Base-by-base conservation (phyloP, 2,888 invertebrate genomes). In the Chymomyza caudatula region DNA sequence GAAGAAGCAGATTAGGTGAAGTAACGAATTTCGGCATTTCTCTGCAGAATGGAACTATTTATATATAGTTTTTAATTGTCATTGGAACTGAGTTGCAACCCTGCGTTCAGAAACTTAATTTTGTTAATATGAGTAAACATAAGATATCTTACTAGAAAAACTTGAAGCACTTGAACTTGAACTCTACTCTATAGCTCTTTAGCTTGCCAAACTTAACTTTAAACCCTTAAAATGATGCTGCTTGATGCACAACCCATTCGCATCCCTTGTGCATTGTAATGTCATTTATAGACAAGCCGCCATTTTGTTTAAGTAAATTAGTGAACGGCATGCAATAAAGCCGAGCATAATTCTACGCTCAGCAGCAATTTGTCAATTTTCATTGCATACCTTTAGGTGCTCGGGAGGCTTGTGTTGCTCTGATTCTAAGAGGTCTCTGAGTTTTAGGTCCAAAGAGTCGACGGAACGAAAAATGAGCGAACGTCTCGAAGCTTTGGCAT, bases 301-400 rank as follows among this genome's bases (percentile, higher is more conserved):
- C 85, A 74, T 81, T 85, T 76, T 68, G 70, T 72, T 72, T 73
- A 76, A 22, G 52, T 53, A 53, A 23, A 23, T 53, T n/a, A 37
- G 29, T 11, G 29, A 8, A 11, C 29, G 11, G 11, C 67, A 75
- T 82, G 84, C 81, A 85, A 82, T 82, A 78, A 71, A 78, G 76
- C 67, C 74, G 8, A 47, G 47, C 47, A 82, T 82, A 83, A 81
- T 80, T 80, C 76, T 74, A 64, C 76, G 76, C 72, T 73, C 64
- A 66, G 57, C 49, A 70, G 76, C 78, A 73, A 78, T 80, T 78
- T 82, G 80, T 82, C 85, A 82, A 80, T 83, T 74, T 78, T 75
- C 69, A 70, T 65, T 73, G 71, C 81, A 78, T 70, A 63, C 61
- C 25, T 25, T 4, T 13, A n/a, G 37, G 29, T 11, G 15, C 17